Percentiles rank a stretch among this genome's conserved stretches.
Conservation (phyloP, 1,140 invertebrate genomes). For the Bombus difficillimus region DNA sequence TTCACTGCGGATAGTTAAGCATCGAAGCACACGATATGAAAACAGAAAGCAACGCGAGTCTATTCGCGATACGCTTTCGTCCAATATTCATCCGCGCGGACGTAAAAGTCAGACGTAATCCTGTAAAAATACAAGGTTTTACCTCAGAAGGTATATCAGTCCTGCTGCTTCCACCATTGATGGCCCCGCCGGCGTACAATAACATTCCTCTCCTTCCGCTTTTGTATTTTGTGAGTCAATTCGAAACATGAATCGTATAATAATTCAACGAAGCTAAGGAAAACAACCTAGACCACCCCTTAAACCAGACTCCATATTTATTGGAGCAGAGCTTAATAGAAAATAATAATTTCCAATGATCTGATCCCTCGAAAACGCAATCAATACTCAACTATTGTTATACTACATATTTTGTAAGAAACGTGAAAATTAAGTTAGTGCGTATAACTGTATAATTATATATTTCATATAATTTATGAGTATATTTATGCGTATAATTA, state of each 20-base stretch:
- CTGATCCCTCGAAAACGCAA: neutral
- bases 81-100: slow-evolving; percentile 58
- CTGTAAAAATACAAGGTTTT: slow-evolving; percentile 77
- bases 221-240: slow-evolving; percentile 83
- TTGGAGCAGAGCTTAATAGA: slow-evolving; percentile 54
- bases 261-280: slow-evolving; percentile 81
- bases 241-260: slow-evolving; percentile 83
- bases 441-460: too few species aligned
- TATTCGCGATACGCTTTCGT: slow-evolving; percentile 43
- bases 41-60: slow-evolving; percentile 43
- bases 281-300: slow-evolving; percentile 75
- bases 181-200: slow-evolving; percentile 77
- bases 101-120: slow-evolving; percentile 54
- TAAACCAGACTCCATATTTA: slow-evolving; percentile 79
- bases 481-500: too few species aligned
- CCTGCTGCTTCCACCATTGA: slow-evolving; percentile 37
- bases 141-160: slow-evolving; percentile 74
- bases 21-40: neutral
- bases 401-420: too few species aligned
- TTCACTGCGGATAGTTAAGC: neutral
- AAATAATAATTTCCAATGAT: slow-evolving; percentile 40
- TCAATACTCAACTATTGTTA: too few species aligned
- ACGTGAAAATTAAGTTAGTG: too few species aligned
- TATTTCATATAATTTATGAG: too few species aligned
- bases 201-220: slow-evolving; percentile 82